phyloP scores from a whole-genome alignment of 2,888 invertebrate genomes.

The Punctoribates punctum region DNA sequence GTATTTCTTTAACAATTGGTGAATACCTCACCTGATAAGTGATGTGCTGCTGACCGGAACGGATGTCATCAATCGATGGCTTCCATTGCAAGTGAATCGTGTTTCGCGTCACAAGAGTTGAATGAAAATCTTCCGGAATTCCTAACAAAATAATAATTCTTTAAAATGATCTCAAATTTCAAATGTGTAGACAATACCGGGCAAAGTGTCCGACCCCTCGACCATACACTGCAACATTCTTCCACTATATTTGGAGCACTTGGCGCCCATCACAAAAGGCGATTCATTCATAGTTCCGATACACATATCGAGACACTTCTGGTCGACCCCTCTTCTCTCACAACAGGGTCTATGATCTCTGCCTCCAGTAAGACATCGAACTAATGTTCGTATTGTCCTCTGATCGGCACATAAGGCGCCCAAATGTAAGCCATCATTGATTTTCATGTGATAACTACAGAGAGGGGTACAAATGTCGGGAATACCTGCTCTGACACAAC shows the following conservation, averaged over 20 bases:
- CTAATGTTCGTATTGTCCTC: constrained; percentile 66
- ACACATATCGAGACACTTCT: constrained; percentile 67
- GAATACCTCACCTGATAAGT: constrained; percentile 62
- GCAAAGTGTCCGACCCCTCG: constrained; percentile 74
- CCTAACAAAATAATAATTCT: background rate
- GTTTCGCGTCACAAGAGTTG: constrained; percentile 60
- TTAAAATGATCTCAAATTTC: too few relatives aligned
- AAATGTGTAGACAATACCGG: constrained; percentile 58
- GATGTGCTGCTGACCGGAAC: constrained; percentile 66
- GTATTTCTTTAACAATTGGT: constrained; percentile 16
- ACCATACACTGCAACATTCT: constrained; percentile 55
- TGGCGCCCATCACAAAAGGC: constrained; percentile 61
- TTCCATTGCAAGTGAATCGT: constrained; percentile 68
- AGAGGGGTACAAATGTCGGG: constrained; percentile 62
- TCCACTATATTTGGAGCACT: constrained; percentile 46
- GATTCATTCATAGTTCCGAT: constrained; percentile 63
- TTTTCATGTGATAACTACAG: constrained; percentile 75
- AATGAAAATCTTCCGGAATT: constrained; percentile 67
- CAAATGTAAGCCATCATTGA: constrained; percentile 70
- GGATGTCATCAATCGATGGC: constrained; percentile 63
- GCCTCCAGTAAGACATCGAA: constrained; percentile 64
- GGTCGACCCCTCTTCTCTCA: constrained; percentile 67
- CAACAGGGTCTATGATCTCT: constrained; percentile 74
- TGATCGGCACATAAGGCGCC: constrained; percentile 65
- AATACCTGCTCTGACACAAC: constrained; percentile 69